phyloP scores from a whole-genome alignment of 2,113 vertebrate genomes.

The Pterocles orientalis region DNA sequence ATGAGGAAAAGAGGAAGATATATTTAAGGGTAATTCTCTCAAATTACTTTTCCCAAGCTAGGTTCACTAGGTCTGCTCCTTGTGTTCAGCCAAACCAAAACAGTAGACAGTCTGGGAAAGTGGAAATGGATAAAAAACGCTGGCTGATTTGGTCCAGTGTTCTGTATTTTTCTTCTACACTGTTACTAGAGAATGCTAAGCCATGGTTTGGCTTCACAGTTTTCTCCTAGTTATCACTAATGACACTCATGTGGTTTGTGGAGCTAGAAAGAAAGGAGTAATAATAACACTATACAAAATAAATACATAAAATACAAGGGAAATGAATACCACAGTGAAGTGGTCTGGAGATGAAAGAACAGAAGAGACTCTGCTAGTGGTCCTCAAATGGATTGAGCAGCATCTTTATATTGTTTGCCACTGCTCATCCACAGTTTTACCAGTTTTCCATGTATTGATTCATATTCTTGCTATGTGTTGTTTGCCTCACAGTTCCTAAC shows the following conservation, averaged over 20 bases:
- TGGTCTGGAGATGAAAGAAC: neutral
- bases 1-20: neutral
- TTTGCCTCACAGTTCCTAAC: neutral
- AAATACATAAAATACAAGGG: neutral
- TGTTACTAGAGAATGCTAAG: neutral
- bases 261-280: neutral
- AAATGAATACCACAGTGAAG: neutral
- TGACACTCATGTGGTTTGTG: neutral
- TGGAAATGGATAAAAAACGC: neutral
- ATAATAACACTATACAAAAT: neutral
- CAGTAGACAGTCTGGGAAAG: neutral
- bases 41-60: neutral
- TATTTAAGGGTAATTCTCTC: neutral
- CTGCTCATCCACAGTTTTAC: neutral
- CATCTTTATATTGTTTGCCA: neutral
- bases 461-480: neutral
- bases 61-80: neutral
- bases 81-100: neutral
- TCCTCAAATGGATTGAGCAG: neutral
- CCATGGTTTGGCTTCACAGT: neutral
- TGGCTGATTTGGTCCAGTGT: neutral
- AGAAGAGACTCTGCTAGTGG: neutral
- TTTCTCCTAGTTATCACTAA: neutral
- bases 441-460: neutral
- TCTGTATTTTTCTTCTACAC: neutral